Conservation (phyloP, 1,140 invertebrate species). For the Polypedilum pembai region DNA sequence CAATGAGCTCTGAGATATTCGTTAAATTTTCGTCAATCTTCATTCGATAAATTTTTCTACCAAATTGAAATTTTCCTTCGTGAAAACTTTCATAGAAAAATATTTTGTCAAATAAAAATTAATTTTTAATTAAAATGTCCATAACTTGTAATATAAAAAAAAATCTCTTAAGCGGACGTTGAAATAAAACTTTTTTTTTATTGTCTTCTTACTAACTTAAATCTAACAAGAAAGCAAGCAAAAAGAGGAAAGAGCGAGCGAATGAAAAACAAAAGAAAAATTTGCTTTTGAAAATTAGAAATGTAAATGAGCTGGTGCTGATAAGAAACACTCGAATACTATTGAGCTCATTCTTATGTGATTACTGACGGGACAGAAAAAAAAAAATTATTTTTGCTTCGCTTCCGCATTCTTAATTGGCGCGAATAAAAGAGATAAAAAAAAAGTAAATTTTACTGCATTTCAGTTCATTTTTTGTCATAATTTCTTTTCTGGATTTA, state of each 20-base stretch:
- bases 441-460: not conserved
- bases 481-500: not conserved
- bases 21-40: too few species aligned
- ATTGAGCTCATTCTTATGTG: not conserved
- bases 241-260: too few species aligned
- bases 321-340: not conserved
- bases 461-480: not conserved
- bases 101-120: too few species aligned
- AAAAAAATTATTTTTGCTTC: not conserved
- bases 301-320: conserved; percentile 4
- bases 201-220: too few species aligned
- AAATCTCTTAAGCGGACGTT: not conserved
- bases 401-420: not conserved
- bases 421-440: not conserved
- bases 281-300: conserved; percentile 18
- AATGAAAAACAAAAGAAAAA: not conserved
- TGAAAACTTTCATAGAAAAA: too few species aligned
- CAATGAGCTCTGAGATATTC: too few species aligned
- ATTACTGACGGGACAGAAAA: not conserved
- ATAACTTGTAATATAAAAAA: too few species aligned
- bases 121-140: too few species aligned
- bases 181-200: not conserved
- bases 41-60: too few species aligned
- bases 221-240: too few species aligned
- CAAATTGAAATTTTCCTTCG: too few species aligned